A percentile compares a stretch with the other conserved stretches of the same genome.
phyloP scores from a whole-genome alignment of 2,113 vertebrate genomes.

The Solea solea region DNA sequence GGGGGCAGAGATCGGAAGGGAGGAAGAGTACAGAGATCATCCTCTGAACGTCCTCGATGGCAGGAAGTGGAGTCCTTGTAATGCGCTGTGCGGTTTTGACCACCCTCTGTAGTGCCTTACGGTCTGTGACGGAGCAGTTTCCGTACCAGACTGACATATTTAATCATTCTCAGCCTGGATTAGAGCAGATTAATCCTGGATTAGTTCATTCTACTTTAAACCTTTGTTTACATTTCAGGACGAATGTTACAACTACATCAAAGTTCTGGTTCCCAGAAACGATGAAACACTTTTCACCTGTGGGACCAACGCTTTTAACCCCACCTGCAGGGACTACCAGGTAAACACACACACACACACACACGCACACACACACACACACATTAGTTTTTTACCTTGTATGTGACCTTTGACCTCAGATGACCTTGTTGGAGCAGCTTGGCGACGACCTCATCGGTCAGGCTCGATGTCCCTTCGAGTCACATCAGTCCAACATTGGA shows the following conservation, averaged over 20 bases:
- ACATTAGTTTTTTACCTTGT: not conserved
- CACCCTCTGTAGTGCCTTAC: too few relatives aligned
- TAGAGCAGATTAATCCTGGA: too few relatives aligned
- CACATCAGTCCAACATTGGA: conserved; percentile 87
- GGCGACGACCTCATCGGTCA: conserved; percentile 89
- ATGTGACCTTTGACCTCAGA: conserved; percentile 46
- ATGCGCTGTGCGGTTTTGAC: too few relatives aligned
- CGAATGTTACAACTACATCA: conserved; percentile 92
- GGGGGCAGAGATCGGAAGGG: too few relatives aligned
- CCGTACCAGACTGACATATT: too few relatives aligned
- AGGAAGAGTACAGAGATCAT: too few relatives aligned
- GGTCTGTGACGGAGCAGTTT: too few relatives aligned
- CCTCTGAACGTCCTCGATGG: too few relatives aligned
- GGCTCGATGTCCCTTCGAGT: conserved; percentile 92
- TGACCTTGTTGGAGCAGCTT: conserved; percentile 81
- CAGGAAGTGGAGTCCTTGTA: too few relatives aligned
- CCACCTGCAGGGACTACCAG: conserved; percentile 88
- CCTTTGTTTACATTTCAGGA: conserved; percentile 76
- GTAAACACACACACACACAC: conserved; percentile 61
- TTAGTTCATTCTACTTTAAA: too few relatives aligned
- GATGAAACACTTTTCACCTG: conserved; percentile 87
- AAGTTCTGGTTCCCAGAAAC: conserved; percentile 87
- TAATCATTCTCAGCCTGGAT: too few relatives aligned
- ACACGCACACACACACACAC: not conserved
- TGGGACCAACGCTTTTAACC: conserved; percentile 92